Evolutionary conservation across 2,113 vertebrate species (phyloP).

Genomic region (Oxyura jamaicensis): DNA sequence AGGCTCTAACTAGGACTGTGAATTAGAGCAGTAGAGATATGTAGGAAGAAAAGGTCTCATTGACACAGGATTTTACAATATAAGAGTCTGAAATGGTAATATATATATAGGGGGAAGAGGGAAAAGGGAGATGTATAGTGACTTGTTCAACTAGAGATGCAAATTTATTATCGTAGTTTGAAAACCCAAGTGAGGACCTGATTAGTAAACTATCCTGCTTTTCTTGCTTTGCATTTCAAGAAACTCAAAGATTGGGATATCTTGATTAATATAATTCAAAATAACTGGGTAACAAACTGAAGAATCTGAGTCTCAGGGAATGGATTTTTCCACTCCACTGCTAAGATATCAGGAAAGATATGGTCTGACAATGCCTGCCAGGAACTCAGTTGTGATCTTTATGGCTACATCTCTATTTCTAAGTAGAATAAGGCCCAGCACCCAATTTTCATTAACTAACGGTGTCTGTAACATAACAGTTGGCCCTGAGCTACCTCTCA

Average conservation of each 20-base stretch:
- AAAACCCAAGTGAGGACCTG: background rate
- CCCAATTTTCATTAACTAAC: background rate
- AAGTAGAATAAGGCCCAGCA: background rate
- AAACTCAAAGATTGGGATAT: background rate
- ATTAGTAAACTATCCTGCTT: background rate
- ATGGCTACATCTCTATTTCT: background rate
- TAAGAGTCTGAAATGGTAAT: background rate
- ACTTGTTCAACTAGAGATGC: background rate
- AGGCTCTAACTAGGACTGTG: background rate
- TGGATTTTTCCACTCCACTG: background rate
- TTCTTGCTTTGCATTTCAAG: background rate
- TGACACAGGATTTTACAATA: background rate
- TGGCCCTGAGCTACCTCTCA: background rate
- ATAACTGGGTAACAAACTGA: background rate
- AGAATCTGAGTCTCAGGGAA: background rate
- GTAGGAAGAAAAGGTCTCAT: background rate
- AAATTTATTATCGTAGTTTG: background rate
- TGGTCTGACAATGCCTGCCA: background rate
- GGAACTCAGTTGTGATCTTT: background rate
- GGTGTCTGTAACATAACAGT: rapidly evolving
- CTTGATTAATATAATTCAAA: background rate
- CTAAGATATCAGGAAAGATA: background rate
- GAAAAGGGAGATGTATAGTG: rapidly evolving
- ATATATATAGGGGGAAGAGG: background rate
- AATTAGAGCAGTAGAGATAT: background rate